Base-by-base conservation (phyloP, 2,797 vertebrate genomes). In the Leucoraja ocellata region DNA sequence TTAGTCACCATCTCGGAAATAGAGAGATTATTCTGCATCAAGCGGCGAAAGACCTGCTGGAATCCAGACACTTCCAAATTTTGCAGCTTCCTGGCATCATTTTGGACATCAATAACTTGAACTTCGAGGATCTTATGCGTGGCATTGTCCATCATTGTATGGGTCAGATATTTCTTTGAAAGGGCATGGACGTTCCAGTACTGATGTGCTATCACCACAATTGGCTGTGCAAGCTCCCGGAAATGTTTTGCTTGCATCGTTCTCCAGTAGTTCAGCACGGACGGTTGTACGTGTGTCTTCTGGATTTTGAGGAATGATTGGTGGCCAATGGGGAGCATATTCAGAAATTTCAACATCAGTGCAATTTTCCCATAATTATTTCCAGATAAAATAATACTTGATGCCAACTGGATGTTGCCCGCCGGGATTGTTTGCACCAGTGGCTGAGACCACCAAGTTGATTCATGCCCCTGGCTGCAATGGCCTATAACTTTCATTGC, bases 311-410 rank as follows among this genome's bases (percentile, higher is more conserved):
- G 36, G 32, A 91, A 91, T 54, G 68, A 73, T 13, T 91, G 68
- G 46, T 91, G 39, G 46, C 68, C 36, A 18, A 91, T 63, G 8
- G 68, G 90, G 73, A 39, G 28, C 90, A 91, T 91, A 21, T 91
- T 91, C 36, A 91, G 32, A 65, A 91, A 91, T 54, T 91, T 91
- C 68, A 91, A 73, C 90, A 91, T 91, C 32, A 91, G 68, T 0
- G 90, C 90, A 73, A 91, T 73, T 91, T 91, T 91, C 10, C 32
- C 65, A 73, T 91, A 91, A 39, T 91, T 91, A 46, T 91, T 91
- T 18, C 90, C 90, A 23, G 90, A 91, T 73, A 91, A 91, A 91
- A 91, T 68, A 73, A 91, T 91, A 32, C 90, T 91, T 18, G 90
- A 74, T 18, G 21, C 90, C 90, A 91, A 32, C n/a, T 74, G 90